Conservation (phyloP, 2,888 invertebrate species). For the Drepana falcataria region DNA sequence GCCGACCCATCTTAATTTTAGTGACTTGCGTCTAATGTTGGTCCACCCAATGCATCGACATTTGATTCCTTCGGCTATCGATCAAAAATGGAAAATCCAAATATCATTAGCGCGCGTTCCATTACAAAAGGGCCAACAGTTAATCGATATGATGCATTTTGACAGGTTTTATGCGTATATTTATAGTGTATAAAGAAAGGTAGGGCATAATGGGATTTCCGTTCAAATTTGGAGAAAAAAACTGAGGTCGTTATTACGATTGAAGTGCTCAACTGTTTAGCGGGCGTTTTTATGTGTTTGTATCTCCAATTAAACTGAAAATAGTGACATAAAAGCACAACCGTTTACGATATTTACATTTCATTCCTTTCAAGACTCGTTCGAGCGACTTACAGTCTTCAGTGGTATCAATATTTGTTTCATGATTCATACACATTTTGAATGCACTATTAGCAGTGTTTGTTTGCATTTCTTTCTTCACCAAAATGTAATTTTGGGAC, state of each 20-base stretch:
- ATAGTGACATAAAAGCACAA: constrained; percentile 24
- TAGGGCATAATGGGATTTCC: too few relatives aligned
- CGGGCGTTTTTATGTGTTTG: constrained; percentile 35
- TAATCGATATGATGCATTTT: background rate
- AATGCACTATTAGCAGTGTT: too few relatives aligned
- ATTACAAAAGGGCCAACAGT: background rate
- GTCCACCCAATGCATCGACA: background rate
- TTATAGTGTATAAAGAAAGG: too few relatives aligned
- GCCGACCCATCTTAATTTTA: background rate
- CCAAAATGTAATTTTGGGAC: too few relatives aligned
- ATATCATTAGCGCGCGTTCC: too few relatives aligned
- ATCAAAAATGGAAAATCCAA: background rate
- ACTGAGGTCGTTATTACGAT: constrained; percentile 18
- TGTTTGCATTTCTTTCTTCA: too few relatives aligned
- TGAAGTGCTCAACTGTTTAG: constrained; percentile 25
- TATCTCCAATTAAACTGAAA: constrained; percentile 30
- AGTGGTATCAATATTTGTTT: too few relatives aligned
- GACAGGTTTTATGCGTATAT: constrained; percentile 4
- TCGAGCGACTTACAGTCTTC: constrained; percentile 1
- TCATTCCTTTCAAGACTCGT: constrained; percentile 16
- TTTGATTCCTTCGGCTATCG: too few relatives aligned
- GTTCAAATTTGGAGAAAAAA: too few relatives aligned
- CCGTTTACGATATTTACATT: constrained; percentile 25
- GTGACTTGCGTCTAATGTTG: background rate
- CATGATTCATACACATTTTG: too few relatives aligned